A percentile compares a stretch with the other conserved stretches of the same genome.
Evolutionary conservation across 2,113 vertebrate species (phyloP).

Genomic region (Coracopsis vasa): DNA sequence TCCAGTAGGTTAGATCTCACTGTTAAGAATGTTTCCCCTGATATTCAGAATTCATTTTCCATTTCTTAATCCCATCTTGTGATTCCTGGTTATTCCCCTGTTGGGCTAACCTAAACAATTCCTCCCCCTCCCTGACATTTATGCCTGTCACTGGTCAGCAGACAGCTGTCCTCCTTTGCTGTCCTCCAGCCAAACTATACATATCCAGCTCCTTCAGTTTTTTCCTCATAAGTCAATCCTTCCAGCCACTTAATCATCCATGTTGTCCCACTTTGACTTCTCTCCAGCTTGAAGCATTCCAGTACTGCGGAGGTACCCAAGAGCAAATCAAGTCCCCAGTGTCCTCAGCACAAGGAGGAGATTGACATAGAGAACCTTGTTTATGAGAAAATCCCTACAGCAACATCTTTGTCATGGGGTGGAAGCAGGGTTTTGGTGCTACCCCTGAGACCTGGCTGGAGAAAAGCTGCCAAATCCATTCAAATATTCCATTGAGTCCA

Average conservation of each 20-base stretch:
- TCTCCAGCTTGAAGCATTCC: conserved; percentile 1
- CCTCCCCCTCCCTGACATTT: background rate
- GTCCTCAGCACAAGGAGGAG: background rate
- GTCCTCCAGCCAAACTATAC: conserved; percentile 4
- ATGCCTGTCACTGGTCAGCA: background rate
- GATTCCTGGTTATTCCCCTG: conserved; percentile 46
- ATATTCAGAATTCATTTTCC: conserved; percentile 21
- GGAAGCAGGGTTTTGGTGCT: background rate
- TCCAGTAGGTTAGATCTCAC: background rate
- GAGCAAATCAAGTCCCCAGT: background rate
- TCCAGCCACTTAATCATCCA: background rate
- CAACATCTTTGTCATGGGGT: background rate
- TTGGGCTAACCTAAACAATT: conserved; percentile 3
- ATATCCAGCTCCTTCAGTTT: conserved; percentile 1
- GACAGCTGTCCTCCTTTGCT: conserved; percentile 22
- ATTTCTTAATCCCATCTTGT: background rate
- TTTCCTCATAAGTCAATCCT: conserved; percentile 48
- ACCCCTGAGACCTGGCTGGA: background rate
- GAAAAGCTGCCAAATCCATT: background rate
- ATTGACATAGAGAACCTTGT: background rate
- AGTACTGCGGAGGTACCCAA: background rate
- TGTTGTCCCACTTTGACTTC: conserved; percentile 13
- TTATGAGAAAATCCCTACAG: conserved; percentile 42
- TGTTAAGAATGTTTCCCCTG: conserved; percentile 19
- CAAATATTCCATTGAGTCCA: background rate